Percentiles rank a stretch among this genome's conserved stretches.
Conservation (phyloP, 2,797 vertebrate genomes). For the Huso huso region DNA sequence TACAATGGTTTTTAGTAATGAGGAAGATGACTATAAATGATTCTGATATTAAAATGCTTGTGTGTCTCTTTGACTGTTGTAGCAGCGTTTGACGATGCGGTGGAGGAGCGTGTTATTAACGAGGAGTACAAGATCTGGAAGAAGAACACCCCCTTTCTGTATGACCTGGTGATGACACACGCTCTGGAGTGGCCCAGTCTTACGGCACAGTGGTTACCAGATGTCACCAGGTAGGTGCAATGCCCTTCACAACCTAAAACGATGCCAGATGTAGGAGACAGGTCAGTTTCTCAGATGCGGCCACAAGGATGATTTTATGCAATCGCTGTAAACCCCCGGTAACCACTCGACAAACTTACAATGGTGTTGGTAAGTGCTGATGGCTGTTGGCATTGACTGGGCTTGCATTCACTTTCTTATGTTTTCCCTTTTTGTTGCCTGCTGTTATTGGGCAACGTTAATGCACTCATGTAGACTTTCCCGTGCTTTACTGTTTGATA, state of each 20-base stretch:
- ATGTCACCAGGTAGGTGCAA: constrained; percentile 81
- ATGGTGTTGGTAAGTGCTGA: too few relatives aligned
- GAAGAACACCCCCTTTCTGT: constrained; percentile 95
- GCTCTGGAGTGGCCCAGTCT: constrained; percentile 96
- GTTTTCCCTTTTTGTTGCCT: not conserved
- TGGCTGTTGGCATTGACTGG: not conserved
- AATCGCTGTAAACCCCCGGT: not conserved
- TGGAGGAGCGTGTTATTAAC: constrained; percentile 94
- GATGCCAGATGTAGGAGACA: not conserved
- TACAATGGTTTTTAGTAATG: too few relatives aligned
- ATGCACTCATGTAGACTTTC: too few relatives aligned
- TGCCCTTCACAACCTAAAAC: not conserved
- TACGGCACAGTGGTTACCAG: constrained; percentile 95
- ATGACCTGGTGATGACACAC: constrained; percentile 96
- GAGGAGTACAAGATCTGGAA: constrained; percentile 99
- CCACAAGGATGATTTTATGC: not conserved
- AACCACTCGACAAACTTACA: too few relatives aligned
- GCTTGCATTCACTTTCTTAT: not conserved
- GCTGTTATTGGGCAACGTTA: too few relatives aligned
- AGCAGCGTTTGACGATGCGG: constrained; percentile 96
- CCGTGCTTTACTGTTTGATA: too few relatives aligned
- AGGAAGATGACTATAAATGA: too few relatives aligned
- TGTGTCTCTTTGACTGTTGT: too few relatives aligned
- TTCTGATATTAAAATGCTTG: too few relatives aligned
- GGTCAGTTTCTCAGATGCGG: not conserved